Conservation (phyloP, 2,113 vertebrate genomes). For the Progne subis region DNA sequence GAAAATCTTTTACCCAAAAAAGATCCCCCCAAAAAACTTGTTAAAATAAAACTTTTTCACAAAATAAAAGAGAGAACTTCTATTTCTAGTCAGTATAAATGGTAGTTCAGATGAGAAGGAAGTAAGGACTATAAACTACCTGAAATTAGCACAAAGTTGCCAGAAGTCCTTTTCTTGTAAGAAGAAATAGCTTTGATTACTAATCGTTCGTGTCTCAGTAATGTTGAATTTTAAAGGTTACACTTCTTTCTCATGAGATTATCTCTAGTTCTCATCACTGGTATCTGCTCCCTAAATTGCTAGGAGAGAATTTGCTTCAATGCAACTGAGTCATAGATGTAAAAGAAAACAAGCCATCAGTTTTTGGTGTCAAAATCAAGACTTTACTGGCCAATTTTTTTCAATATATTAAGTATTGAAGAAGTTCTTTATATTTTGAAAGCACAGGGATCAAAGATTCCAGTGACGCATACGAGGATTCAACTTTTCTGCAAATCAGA, state of each 20-base stretch:
- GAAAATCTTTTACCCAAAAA: neutral
- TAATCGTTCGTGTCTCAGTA: neutral
- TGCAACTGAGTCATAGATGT: neutral
- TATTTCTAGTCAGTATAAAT: neutral
- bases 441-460: neutral
- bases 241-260: neutral
- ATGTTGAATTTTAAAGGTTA: neutral
- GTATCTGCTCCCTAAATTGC: neutral
- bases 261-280: neutral
- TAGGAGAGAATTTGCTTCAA: neutral
- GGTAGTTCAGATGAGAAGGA: neutral
- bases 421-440: neutral
- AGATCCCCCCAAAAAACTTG: accelerated
- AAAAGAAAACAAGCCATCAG: neutral
- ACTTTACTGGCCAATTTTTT: neutral
- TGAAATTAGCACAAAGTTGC: neutral
- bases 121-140: neutral
- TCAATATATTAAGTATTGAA: neutral
- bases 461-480: neutral
- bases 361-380: neutral
- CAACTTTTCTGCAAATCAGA: neutral
- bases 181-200: neutral
- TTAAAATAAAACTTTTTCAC: neutral
- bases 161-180: neutral
- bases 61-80: accelerated